Conservation (phyloP, 2,888 invertebrate genomes). For the Tetragonula carbonaria region DNA sequence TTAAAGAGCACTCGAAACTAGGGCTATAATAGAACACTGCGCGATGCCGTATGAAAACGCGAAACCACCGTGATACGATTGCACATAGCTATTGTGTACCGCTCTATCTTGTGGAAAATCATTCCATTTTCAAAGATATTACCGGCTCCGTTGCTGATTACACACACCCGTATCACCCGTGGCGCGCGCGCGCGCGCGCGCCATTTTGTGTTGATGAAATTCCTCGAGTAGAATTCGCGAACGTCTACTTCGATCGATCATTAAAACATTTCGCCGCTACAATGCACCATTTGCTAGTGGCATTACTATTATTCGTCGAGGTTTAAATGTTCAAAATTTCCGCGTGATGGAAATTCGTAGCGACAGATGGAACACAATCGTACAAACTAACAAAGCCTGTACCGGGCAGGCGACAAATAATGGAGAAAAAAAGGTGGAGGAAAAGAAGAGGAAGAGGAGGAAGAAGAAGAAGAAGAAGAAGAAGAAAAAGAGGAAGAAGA, state of each 20-base stretch:
- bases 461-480: not conserved
- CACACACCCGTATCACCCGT: no score
- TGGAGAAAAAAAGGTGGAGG: slow-evolving; percentile 12
- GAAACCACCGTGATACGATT: slow-evolving; percentile 41
- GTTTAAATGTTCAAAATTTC: not conserved
- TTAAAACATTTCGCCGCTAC: not conserved
- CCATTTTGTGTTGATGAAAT: not conserved
- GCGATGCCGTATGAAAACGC: not conserved
- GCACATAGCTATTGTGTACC: slow-evolving; percentile 34
- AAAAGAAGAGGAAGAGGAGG: not conserved
- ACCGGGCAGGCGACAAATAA: slow-evolving; percentile 6
- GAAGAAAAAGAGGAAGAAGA: not conserved
- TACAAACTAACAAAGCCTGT: not conserved
- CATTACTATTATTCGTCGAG: not conserved
- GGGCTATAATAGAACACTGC: slow-evolving; percentile 5
- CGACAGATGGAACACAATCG: slow-evolving; percentile 13
- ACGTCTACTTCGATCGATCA: not conserved
- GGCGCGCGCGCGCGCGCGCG: not conserved
- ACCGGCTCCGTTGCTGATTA: not conserved
- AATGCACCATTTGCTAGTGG: not conserved
- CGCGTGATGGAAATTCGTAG: not conserved
- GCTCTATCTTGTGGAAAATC: slow-evolving; percentile 28
- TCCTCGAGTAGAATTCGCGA: no score
- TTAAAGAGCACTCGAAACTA: slow-evolving; percentile 18
- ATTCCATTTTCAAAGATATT: slow-evolving; percentile 15